Evolutionary conservation across 2,888 invertebrate species (phyloP).

Genomic region (Bursaphelenchus okinawaensis): DNA sequence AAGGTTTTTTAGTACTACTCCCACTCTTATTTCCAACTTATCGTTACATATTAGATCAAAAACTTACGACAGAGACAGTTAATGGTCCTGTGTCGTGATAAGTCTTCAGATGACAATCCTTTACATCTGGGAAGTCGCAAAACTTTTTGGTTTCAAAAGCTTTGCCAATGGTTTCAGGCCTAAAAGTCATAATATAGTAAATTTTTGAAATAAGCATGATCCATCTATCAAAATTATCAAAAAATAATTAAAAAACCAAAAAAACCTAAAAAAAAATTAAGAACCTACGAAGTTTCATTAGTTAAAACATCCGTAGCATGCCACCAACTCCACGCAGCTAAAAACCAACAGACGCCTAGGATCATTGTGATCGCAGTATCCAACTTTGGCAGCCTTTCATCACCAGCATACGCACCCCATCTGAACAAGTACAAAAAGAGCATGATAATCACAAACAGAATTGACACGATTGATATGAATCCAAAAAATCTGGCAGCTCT

Average conservation of each 20-base stretch:
- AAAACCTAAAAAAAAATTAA: no score
- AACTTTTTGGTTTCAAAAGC: slow-evolving; percentile 7
- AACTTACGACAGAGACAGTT: slow-evolving; percentile 35
- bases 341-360: slow-evolving; percentile 32
- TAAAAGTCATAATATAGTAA: background rate
- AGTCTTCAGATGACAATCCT: background rate
- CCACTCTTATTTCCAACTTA: background rate
- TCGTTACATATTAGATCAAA: no score
- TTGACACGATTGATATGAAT: slow-evolving; percentile 68
- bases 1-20: no score
- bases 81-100: slow-evolving; percentile 31
- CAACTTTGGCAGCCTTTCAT: slow-evolving; percentile 41
- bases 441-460: slow-evolving; percentile 64
- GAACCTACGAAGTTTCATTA: slow-evolving; percentile 15
- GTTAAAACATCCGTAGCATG: slow-evolving; percentile 17
- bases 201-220: no score
- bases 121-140: slow-evolving; percentile 14
- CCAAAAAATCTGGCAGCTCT: slow-evolving; percentile 65
- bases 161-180: slow-evolving; percentile 15
- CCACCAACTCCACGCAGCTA: slow-evolving; percentile 33
- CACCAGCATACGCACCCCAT: slow-evolving; percentile 48
- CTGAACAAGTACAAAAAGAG: slow-evolving; percentile 62
- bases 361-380: slow-evolving; percentile 30
- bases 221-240: no score
- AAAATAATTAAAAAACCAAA: no score